Evolutionary conservation across 2,888 invertebrate genomes (phyloP), one percentile per base, ranked within the genome.

Genomic region (Pyrrhia umbra): DNA sequence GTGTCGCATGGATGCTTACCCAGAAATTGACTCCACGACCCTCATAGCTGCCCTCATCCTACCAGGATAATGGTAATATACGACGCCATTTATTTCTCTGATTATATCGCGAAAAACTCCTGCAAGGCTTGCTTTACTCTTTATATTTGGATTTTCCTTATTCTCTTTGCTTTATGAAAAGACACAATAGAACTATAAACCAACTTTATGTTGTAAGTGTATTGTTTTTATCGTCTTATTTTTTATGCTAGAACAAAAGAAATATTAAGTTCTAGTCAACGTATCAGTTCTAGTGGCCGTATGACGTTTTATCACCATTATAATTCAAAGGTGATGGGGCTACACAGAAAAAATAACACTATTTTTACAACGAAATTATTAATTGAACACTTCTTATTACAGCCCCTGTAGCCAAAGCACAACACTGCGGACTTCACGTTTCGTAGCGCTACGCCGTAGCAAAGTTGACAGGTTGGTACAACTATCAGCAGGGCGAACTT

Each of bases 401-500:
- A 27, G 27, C 27, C 27, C 9, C 27, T 8, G 1, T 9, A 2
- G 3, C 2, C 9, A 27, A 27, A 27, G n/a, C n/a, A 13, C 45
- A 71, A 61, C 54, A 30, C 50, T 46, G 23, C 21, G 9, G 20
- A 57, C 30, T 80, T 65, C 50, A 40, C 27, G 45, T 47, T 49
- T 43, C 78, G 46, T 59, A 64, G 70, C 50, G 65, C 81, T 79
- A 78, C 79, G 80, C 30, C 59, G 70, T 58, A 58, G 64, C 72
- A 56, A 52, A 54, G 49, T 60, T 68, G 21, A 34, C 50, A 62
- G 51, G 56, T 47, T 27, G 58, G 59, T 72, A 63, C 66, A 42
- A 49, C 66, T 62, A 64, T 70, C 68, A 70, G 47, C 66, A 69
- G 55, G 58, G 61, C 80, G 60, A 87, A 87, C 80, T 89, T 89